Evolutionary conservation across 2,113 vertebrate species (phyloP), one percentile per base, ranked within the genome.

Genomic region (Uria lomvia): DNA sequence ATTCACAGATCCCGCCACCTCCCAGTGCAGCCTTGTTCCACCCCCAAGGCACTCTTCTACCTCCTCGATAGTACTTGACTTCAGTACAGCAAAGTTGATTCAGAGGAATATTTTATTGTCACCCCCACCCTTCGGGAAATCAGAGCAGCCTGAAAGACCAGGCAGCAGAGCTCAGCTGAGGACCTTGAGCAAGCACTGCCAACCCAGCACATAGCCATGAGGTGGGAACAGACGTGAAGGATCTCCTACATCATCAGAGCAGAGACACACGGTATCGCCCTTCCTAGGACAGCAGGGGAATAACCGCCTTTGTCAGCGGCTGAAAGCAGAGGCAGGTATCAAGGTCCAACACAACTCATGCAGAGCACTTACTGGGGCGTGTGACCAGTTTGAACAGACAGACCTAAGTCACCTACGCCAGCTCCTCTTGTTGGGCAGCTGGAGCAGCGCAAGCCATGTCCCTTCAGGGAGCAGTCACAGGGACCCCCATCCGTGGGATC

Each of bases 151-250:
- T 32, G 4, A 8, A 22, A n/a, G 24, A 4, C 1, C 18, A 4
- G 30, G 3, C 5, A 22, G 1, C 15, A 21, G 53, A 14, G 58
- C 65, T 58, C 34, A 53, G 77, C 40, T 0, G 2, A 71, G 83
- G 60, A 58, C 49, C 30, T 2, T 3, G 30, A 56, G 26, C 36
- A 29, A 27, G n/a, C 23, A 2, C 18, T 10, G 16, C 45, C 30
- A 73, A 0, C n/a, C n/a, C 58, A 10, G 26, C 24, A 47, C 40
- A 6, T 0, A 4, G 32, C 88, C 38, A 0, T 0, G 8, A 14
- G 8, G 4, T 22, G 34, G 70, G 52, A 12, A 38, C 8, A 56
- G 66, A 9, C 0, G 2, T 3, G 40, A n/a, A 55, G 53, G 19
- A 38, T 34, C 56, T 49, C 47, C 66, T 47, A 4, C n/a, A 8